Evolutionary conservation across 2,797 vertebrate genomes (phyloP), one percentile per base, ranked within the genome.

Genomic region (Hemitrygon akajei): DNA sequence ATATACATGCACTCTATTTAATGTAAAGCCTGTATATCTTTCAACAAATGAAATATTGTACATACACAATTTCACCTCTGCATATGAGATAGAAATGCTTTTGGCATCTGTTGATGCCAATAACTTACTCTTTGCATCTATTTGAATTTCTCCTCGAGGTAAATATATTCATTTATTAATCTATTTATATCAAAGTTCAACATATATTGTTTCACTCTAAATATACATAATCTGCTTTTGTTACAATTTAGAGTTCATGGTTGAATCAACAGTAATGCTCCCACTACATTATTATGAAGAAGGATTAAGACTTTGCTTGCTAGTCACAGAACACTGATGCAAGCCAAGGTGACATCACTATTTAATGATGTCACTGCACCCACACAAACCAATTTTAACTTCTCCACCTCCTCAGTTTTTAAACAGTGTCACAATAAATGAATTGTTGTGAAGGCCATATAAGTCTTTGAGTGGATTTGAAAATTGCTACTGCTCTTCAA

Each of bases 351-450:
- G 30, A 76, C 69, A 84, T 94, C 93, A 91, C 25, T 40, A 77
- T 69, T 56, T 37, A 34, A 73, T 94, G 93, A 89, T 76, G 84
- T 94, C 93, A 89, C 71, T 73, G 73, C 93, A 63, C 84, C 93
- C 81, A 94, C 93, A 73, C 93, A 94, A 89, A 69, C 82, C 93
- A 73, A 94, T 94, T 94, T 58, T 69, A 89, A 89, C 87, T 60
- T 93, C 82, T 37, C 86, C 93, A 91, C 93, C 93, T 94, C 82
- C 86, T 27, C 93, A 60, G n/a, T n/a, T 60, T 58, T 77, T 34
- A n/a, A 79, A 14, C 30, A 66, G 86, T 89, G 86, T 89, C 86
- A 89, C n/a, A 69, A 69, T 89, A 69, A 89, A 69, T 37, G 60
- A 89, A 89, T 37, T 89, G 86, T 69, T 89, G 86, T 69, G 60